phyloP scores from a whole-genome alignment of 2,888 invertebrate genomes.

The Sarcophaga caerulescens region DNA sequence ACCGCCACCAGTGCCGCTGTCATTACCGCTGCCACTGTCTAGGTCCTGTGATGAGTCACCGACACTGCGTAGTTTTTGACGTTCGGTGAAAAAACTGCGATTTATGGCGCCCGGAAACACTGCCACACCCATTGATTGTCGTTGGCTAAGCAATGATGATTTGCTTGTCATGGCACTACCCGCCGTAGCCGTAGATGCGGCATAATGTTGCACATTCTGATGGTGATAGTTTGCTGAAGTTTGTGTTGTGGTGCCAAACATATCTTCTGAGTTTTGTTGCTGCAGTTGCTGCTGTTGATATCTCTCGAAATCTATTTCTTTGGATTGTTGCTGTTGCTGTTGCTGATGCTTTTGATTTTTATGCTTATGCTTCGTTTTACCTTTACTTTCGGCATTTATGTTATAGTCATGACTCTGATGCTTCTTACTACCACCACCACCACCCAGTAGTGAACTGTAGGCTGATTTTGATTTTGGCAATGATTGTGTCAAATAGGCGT shows the following conservation, averaged over 20 bases:
- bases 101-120: conserved; percentile 74
- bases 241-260: conserved; percentile 70
- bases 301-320: conserved; percentile 55
- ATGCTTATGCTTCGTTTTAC: conserved; percentile 63
- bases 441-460: conserved; percentile 54
- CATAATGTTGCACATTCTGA: conserved; percentile 66
- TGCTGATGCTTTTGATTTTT: conserved; percentile 62
- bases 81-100: conserved; percentile 74
- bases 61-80: conserved; percentile 74
- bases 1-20: conserved; percentile 68
- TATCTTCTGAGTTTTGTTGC: conserved; percentile 62
- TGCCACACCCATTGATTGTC: conserved; percentile 75
- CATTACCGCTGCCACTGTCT: conserved; percentile 71
- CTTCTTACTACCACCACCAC: conserved; percentile 43
- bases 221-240: conserved; percentile 68
- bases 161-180: conserved; percentile 54
- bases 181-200: conserved; percentile 56
- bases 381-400: conserved; percentile 50
- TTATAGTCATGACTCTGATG: conserved; percentile 59
- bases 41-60: conserved; percentile 78
- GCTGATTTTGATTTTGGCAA: conserved; percentile 76
- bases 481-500: conserved; percentile 76
- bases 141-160: conserved; percentile 67
- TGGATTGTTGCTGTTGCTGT: conserved; percentile 59
- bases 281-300: conserved; percentile 41